Evolutionary conservation across 2,888 invertebrate genomes (phyloP).

Genomic region (Phania funesta): DNA sequence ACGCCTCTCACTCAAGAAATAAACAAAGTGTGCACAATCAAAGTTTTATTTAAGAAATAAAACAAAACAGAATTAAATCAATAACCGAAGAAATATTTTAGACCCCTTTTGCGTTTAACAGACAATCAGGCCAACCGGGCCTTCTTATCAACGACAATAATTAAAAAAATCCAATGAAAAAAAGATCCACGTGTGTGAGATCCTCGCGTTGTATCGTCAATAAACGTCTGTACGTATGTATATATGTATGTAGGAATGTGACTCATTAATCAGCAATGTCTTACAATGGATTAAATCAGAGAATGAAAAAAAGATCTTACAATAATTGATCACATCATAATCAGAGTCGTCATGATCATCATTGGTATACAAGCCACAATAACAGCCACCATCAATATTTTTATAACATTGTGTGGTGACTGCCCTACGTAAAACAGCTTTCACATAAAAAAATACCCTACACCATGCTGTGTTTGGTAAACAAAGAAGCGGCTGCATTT

Average conservation of each 20-base stretch:
- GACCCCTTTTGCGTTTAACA: not conserved
- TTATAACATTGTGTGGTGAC: not conserved
- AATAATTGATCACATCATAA: constrained; percentile 49
- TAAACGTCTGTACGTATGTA: not conserved
- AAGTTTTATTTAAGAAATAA: constrained; percentile 4
- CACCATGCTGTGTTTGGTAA: constrained; percentile 33
- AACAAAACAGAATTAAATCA: constrained; percentile 19
- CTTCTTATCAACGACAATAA: constrained; percentile 30
- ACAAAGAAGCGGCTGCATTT: constrained; percentile 2
- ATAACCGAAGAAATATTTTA: constrained; percentile 9
- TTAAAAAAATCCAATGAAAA: too few species aligned
- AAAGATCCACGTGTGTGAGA: constrained; percentile 47
- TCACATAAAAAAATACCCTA: not conserved
- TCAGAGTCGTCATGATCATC: not conserved
- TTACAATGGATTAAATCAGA: constrained; percentile 21
- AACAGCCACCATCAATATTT: not conserved
- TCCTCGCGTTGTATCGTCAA: not conserved
- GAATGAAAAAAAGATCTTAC: constrained; percentile 11
- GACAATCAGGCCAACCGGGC: constrained; percentile 20
- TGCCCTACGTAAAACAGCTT: not conserved
- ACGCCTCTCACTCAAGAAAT: constrained; percentile 47
- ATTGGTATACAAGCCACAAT: not conserved
- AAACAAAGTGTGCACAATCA: not conserved
- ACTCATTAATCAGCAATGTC: constrained; percentile 62
- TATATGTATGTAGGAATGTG: constrained; percentile 13